A percentile compares a stretch with the other conserved stretches of the same genome.
These are phyloP conservation scores for Lateolabrax maculatus DNA, from an alignment of 2,797 vertebrate species.

Conservation along the genomic window DNA sequence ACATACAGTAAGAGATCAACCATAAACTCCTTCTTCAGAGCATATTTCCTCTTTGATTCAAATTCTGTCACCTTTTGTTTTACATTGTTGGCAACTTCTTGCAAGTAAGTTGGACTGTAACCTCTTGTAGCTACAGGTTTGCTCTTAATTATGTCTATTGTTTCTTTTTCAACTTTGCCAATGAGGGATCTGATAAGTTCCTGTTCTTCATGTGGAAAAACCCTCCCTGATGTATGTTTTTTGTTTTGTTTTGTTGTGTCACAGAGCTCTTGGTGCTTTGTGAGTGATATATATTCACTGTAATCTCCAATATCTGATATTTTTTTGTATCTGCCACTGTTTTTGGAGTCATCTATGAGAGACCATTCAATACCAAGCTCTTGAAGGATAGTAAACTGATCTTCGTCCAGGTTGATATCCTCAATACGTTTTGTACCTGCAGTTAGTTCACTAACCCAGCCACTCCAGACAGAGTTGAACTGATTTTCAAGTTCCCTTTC, in stretches of 20 bases:
- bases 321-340: background rate
- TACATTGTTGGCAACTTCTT: slow-evolving; percentile 26
- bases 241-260: background rate
- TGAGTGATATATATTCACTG: background rate
- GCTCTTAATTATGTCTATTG: fast-evolving
- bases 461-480: slow-evolving; percentile 14
- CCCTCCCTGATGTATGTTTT: background rate
- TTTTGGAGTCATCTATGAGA: background rate
- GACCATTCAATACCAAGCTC: slow-evolving; percentile 6
- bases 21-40: slow-evolving; percentile 55
- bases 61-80: slow-evolving; percentile 2
- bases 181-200: background rate
- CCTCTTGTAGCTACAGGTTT: slow-evolving; percentile 55
- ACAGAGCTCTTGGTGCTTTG: background rate
- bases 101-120: slow-evolving; percentile 34
- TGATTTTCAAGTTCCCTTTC: background rate
- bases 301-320: slow-evolving; percentile 16
- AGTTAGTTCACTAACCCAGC: slow-evolving; percentile 21
- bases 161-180: fast-evolving
- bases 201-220: slow-evolving; percentile 6
- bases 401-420: slow-evolving; percentile 7
- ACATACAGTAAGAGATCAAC: slow-evolving; percentile 57
- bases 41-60: background rate
- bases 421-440: slow-evolving; percentile 3
- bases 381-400: fast-evolving